Base-by-base conservation (phyloP, 1,140 invertebrate species). In the Drosophila cardini region DNA sequence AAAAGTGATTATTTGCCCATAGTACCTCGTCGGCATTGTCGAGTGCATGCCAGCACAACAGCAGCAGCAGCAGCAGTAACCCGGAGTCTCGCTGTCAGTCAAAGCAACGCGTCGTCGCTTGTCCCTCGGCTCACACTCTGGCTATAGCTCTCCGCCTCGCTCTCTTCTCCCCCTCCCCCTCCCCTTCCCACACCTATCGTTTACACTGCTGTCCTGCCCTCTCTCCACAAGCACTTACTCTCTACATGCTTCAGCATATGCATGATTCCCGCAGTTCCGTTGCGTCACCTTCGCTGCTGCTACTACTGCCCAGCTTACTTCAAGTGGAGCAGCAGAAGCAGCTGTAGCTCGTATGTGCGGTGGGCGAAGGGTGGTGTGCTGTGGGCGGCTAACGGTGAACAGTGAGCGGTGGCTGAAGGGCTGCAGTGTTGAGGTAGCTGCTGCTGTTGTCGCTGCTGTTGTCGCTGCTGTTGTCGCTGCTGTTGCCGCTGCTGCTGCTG, bases 401-500 rank as follows among this genome's bases (percentile, higher is more conserved):
- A 5, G 21, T 13, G 42, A 7, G 13, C 43, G 43, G 43, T 45
- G 43, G 53, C 36, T 16, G 38, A 56, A 36, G 62, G 21, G 18
- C 21, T 81, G 78, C 78, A 69, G 53, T 81, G 78, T 73, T 81
- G 75, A 78, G 79, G 79, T 82, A 82, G 63, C 62, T 69, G 78
- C 78, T 63, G 50, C 36, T 53, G 13, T 8, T 43, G 6, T 11
- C 30, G 38, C 38, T 43, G n/a, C 13, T 16, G 15, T 10, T 26
- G 16, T 9, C 26, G 16, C 40, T 43, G n/a, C 46, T 30, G 7
- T 11, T 18, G 3, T 16, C 4, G n/a, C 5, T 21, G 45, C 5
- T 21, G 8, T 9, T 21, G 70, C 30, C 40, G 34, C 34, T 40
- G 56, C 65, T 69, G 45, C 57, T 53, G n/a, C 11, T 36, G 13